phyloP scores from a whole-genome alignment of 2,888 invertebrate genomes.

The Fragum sueziense region DNA sequence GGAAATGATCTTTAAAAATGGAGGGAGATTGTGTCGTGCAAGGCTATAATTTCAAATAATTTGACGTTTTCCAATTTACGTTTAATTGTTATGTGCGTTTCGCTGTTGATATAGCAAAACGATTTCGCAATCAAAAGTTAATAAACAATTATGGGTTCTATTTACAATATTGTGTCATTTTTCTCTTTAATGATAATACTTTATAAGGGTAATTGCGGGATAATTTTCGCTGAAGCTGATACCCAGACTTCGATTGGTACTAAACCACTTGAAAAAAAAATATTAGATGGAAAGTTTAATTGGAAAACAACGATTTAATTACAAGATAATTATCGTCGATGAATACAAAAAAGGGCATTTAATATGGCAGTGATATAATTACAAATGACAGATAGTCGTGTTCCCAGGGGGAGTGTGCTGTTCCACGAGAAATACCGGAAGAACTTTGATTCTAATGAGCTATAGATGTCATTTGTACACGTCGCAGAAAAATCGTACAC shows the following conservation, averaged over 20 bases:
- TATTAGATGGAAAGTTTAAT: conserved; percentile 5
- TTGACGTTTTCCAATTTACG: conserved; percentile 27
- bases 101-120: conserved; percentile 32
- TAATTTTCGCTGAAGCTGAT: conserved; percentile 21
- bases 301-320: conserved; percentile 16
- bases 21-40: conserved; percentile 24
- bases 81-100: conserved; percentile 32
- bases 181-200: conserved; percentile 27
- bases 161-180: conserved; percentile 43
- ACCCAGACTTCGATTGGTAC: conserved; percentile 29
- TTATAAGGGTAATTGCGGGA: conserved; percentile 7
- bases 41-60: conserved; percentile 46
- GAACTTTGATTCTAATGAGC: conserved; percentile 6
- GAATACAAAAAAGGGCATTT: conserved; percentile 2
- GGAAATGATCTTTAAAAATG: conserved; percentile 40
- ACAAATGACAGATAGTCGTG: conserved; percentile 5
- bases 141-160: conserved; percentile 45
- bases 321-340: conserved; percentile 4
- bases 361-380: background rate
- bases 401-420: background rate
- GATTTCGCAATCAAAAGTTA: conserved; percentile 41
- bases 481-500: background rate
- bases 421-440: background rate
- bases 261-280: conserved; percentile 12
- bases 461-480: background rate